phyloP scores from a whole-genome alignment of 1,140 invertebrate species.

The Drosophila tropicalis region DNA sequence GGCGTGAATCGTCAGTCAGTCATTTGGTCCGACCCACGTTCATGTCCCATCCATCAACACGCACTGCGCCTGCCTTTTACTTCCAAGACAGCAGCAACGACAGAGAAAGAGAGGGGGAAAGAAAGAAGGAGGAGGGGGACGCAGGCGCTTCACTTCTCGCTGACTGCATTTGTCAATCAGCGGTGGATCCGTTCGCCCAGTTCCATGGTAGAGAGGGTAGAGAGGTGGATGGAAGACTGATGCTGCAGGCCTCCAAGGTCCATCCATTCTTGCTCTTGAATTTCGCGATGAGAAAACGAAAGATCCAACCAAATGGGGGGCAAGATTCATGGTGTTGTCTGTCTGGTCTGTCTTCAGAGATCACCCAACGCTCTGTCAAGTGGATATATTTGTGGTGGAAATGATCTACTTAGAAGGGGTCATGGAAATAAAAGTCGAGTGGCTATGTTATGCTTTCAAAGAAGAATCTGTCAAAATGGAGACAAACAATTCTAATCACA shows the following conservation, averaged over 20 bases:
- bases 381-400: conserved; percentile 59
- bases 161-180: conserved; percentile 77
- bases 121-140: neutral
- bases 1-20: conserved; percentile 38
- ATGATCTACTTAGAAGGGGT: conserved; percentile 21
- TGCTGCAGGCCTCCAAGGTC: conserved; percentile 39
- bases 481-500: neutral
- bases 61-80: conserved; percentile 27
- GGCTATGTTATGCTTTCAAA: conserved; percentile 5
- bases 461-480: conserved; percentile 1
- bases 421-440: conserved; percentile 45
- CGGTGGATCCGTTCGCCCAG: conserved; percentile 24
- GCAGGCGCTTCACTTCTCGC: conserved; percentile 10
- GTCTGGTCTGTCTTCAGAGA: conserved; percentile 14
- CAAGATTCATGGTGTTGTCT: neutral
- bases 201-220: neutral
- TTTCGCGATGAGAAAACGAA: conserved; percentile 33
- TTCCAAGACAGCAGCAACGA: conserved; percentile 10
- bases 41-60: conserved; percentile 69
- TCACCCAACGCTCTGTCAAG: conserved; percentile 48
- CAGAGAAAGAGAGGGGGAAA: conserved; percentile 15
- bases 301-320: conserved; percentile 21
- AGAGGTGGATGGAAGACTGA: conserved; percentile 7
- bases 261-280: conserved; percentile 60
- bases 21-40: conserved; percentile 34